These are phyloP conservation scores for Amphiprion clarkii DNA, from an alignment of 2,797 vertebrate species.

Conservation along the genomic window DNA sequence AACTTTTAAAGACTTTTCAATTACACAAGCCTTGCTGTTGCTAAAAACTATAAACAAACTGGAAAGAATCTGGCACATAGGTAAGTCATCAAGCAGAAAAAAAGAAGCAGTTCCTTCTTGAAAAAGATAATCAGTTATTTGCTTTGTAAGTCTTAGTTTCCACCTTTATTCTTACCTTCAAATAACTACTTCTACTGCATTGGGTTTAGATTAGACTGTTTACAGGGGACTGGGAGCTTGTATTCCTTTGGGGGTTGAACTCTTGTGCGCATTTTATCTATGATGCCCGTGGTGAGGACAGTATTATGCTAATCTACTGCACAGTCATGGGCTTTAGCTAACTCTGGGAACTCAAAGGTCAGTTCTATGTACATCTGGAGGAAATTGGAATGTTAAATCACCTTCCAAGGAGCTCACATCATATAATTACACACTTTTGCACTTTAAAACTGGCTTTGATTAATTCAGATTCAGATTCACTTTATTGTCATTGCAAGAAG, in stretches of 20 bases:
- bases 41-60: slow-evolving; percentile 1
- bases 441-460: no score
- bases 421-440: no score
- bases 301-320: slow-evolving; percentile 2
- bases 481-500: no score
- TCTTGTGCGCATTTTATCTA: neutral
- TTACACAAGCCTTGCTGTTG: slow-evolving; percentile 21
- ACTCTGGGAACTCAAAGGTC: neutral
- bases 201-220: neutral
- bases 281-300: neutral
- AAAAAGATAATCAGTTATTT: neutral
- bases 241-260: neutral
- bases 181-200: neutral
- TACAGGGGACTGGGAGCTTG: neutral
- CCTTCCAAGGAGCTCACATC: no score
- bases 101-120: neutral
- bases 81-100: no score
- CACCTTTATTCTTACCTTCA: neutral
- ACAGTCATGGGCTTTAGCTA: neutral
- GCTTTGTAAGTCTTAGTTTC: neutral
- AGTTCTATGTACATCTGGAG: neutral
- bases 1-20: slow-evolving; percentile 23
- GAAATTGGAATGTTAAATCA: no score
- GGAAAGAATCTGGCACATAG: neutral
- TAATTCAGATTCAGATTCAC: no score